Conservation (phyloP, 2,113 vertebrate genomes). For the Phalacrocorax aristotelis region DNA sequence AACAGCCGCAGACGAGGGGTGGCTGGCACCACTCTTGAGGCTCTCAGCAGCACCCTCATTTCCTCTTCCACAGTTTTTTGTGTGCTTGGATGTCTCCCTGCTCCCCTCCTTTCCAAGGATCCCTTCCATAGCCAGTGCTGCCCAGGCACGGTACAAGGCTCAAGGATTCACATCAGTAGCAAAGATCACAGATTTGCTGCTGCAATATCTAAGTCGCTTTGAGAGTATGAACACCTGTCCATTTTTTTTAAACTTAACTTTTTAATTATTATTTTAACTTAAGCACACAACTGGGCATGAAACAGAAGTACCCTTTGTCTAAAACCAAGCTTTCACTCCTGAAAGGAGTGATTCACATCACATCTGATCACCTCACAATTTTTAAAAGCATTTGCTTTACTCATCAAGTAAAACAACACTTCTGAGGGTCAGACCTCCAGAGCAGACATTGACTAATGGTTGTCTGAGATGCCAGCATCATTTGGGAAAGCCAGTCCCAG, state of each 20-base stretch:
- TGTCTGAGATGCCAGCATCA: not conserved
- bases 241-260: not conserved
- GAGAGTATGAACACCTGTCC: not conserved
- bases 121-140: not conserved
- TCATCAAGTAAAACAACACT: not conserved
- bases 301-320: not conserved
- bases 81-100: not conserved
- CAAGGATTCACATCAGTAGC: not conserved
- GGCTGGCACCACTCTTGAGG: not conserved
- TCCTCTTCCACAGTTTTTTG: fast-evolving
- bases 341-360: not conserved
- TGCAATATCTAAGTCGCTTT: not conserved
- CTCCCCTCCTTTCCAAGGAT: not conserved
- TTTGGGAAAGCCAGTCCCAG: not conserved
- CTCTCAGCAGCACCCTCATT: not conserved
- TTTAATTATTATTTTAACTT: not conserved
- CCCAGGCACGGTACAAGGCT: not conserved
- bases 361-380: not conserved
- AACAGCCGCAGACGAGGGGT: fast-evolving
- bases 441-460: not conserved
- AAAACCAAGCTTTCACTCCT: not conserved
- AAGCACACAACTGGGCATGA: not conserved
- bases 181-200: not conserved
- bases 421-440: not conserved
- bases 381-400: not conserved